phyloP scores from a whole-genome alignment of 2,797 vertebrate genomes.

The Distichodus sexfasciatus region DNA sequence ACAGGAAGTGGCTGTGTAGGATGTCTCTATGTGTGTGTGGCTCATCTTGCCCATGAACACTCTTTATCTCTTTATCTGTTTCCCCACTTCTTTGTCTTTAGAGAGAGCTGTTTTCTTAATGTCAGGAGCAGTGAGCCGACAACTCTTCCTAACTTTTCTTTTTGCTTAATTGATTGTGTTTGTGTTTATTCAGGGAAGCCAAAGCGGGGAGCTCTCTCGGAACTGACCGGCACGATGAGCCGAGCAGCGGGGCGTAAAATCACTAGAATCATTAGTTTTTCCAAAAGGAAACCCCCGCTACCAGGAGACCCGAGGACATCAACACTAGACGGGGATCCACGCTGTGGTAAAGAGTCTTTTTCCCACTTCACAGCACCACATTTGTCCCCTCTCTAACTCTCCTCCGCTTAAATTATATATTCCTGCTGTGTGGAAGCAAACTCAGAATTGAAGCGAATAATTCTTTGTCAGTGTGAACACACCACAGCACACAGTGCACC shows the following conservation, averaged over 20 bases:
- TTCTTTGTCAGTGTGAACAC: no score
- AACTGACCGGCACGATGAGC: constrained; percentile 92
- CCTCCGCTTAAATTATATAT: no score
- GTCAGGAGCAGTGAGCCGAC: not conserved
- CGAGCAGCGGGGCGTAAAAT: constrained; percentile 93
- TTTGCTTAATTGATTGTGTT: not conserved
- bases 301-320: constrained; percentile 75
- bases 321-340: constrained; percentile 81
- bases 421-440: no score
- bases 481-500: no score
- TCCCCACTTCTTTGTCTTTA: constrained; percentile 24
- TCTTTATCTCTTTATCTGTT: not conserved
- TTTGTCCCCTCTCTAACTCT: no score
- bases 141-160: not conserved
- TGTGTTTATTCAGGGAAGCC: constrained; percentile 72
- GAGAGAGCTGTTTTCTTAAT: not conserved
- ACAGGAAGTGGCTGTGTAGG: not conserved
- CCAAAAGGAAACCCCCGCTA: constrained; percentile 85
- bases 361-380: no score
- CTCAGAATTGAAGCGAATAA: no score
- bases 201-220: constrained; percentile 88
- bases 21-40: not conserved
- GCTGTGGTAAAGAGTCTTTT: no score
- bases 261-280: constrained; percentile 96
- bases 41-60: constrained; percentile 31